Evolutionary conservation across 2,888 invertebrate genomes (phyloP), one percentile per base, ranked within the genome.

Genomic region (Odontocerum albicorne): DNA sequence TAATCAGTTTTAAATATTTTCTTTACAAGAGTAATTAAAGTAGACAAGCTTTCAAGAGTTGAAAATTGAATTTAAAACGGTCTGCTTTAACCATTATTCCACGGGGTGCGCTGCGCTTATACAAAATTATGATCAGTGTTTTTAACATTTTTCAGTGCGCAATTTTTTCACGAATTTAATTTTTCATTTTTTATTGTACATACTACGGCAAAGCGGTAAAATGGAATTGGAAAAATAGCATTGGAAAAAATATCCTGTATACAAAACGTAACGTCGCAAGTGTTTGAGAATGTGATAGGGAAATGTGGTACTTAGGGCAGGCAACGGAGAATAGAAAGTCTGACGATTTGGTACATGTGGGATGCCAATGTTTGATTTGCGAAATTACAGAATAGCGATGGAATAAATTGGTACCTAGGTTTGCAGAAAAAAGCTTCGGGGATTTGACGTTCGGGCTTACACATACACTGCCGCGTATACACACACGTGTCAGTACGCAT

Each of bases 141-240:
- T 59, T 59, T 52, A 59, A 59, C 59, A 59, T 59, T 59, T 59
- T 59, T 59, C 59, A 59, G 59, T 59, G 59, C 59, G 59, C 59
- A 59, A 55, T 59, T 59, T 59, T 59, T 59, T 59, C 59, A 44
- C 59, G 59, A 59, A 59, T 59, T 59, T 59, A 59, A 59, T 59
- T 59, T 59, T 59, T 59, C 55, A 52, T 59, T 59, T 59, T 59
- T 59, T 59, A 52, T 59, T 55, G 59, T 55, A 55, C 55, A 47
- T 57, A 55, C 59, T 54, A 57, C 59, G 45, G 59, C 59, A 59
- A 59, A 59, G 59, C 59, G 59, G 59, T 59, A 59, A 59, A 59
- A 59, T 59, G 59, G 59, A 59, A 59, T 59, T 59, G 59, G 59
- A 59, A 59, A 59, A 59, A 59, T 59, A 59, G 59, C 59, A 59